phyloP scores from a whole-genome alignment of 2,113 vertebrate genomes.

The Zosterops japonicus region DNA sequence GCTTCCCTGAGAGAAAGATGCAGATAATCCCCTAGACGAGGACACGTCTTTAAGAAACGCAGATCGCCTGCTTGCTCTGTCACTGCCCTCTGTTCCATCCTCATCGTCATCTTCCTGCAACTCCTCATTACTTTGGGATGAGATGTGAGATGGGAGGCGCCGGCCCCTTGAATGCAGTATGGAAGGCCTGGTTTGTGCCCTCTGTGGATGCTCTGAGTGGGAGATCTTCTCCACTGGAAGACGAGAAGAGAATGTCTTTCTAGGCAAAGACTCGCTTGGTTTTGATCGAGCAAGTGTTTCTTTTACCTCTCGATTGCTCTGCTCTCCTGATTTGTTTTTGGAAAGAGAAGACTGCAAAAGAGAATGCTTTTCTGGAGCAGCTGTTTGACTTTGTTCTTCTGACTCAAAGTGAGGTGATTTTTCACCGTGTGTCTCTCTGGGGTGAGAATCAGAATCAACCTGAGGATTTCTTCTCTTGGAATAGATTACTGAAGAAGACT shows the following conservation, averaged over 20 bases:
- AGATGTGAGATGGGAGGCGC: background rate
- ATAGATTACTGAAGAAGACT: constrained; percentile 44
- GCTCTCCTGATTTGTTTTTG: constrained; percentile 2
- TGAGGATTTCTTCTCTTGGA: constrained; percentile 56
- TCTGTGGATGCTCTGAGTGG: background rate
- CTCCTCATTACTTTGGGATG: constrained; percentile 20
- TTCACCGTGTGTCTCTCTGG: constrained; percentile 4
- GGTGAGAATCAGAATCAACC: background rate
- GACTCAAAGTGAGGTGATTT: background rate
- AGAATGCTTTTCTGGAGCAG: constrained; percentile 57
- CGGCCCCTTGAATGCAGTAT: constrained; percentile 47
- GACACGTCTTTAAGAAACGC: constrained; percentile 20
- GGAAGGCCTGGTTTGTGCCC: background rate
- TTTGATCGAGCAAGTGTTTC: background rate
- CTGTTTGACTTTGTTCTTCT: background rate
- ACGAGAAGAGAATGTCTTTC: background rate
- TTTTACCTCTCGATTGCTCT: background rate
- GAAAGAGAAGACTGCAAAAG: constrained; percentile 40
- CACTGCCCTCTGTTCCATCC: background rate
- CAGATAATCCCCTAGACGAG: constrained; percentile 19
- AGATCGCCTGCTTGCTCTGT: background rate
- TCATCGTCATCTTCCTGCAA: background rate
- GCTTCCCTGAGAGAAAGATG: constrained; percentile 54
- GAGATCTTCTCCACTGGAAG: constrained; percentile 5
- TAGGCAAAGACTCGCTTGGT: constrained; percentile 8